Conservation (phyloP, 1,140 invertebrate species). For the Orius insidiosus region DNA sequence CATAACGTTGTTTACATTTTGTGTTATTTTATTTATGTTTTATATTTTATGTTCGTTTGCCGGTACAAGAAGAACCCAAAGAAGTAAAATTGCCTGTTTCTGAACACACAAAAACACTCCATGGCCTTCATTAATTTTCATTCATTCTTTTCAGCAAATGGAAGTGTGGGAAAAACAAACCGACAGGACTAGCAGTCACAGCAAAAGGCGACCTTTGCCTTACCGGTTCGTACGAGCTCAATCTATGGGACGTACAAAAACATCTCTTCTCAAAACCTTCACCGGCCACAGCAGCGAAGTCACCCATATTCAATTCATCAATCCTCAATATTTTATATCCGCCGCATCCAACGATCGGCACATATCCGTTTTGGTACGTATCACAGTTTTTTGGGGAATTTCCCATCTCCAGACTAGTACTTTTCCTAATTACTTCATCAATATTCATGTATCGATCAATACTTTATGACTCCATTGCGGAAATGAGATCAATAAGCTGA, state of each 20-base stretch:
- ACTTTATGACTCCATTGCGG: too few species aligned
- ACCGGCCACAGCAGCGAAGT: conserved; percentile 14
- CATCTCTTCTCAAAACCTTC: conserved; percentile 8
- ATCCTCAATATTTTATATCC: conserved; percentile 10
- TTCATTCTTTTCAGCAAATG: conserved; percentile 11
- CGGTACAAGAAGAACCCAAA: too few species aligned
- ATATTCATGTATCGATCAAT: too few species aligned
- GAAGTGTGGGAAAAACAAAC: conserved; percentile 13
- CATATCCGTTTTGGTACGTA: conserved; percentile 12
- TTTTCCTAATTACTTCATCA: too few species aligned
- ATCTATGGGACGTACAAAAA: conserved; percentile 11
- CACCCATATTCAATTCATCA: conserved; percentile 6
- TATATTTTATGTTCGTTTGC: too few species aligned
- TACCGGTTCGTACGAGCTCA: conserved; percentile 8
- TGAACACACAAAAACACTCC: too few species aligned
- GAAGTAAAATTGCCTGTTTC: too few species aligned
- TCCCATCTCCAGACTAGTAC: too few species aligned
- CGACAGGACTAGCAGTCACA: conserved; percentile 2
- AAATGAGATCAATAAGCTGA: too few species aligned
- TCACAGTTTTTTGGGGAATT: too few species aligned
- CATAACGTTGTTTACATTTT: too few species aligned
- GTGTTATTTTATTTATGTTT: too few species aligned
- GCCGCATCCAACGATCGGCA: conserved; percentile 10
- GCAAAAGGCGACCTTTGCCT: conserved; percentile 12
- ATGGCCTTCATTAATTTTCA: background rate